A percentile compares a stretch with the other conserved stretches of the same genome.
phyloP scores from a whole-genome alignment of 2,113 vertebrate species.

The Nycticryphes semicollaris region DNA sequence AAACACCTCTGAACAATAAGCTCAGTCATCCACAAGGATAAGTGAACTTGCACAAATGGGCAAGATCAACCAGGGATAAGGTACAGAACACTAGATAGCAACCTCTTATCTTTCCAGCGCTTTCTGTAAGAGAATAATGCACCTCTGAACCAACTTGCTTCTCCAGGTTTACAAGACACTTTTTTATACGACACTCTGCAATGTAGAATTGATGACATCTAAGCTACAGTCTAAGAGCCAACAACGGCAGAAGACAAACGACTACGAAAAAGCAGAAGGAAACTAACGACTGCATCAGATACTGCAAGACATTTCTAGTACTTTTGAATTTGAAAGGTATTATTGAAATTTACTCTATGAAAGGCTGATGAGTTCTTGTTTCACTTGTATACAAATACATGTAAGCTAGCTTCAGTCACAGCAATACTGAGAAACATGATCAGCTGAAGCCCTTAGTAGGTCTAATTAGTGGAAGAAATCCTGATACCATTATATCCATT shows the following conservation, averaged over 20 bases:
- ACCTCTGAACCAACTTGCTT: background rate
- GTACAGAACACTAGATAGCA: background rate
- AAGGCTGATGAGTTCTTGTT: background rate
- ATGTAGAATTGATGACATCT: background rate
- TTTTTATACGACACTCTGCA: background rate
- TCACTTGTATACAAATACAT: background rate
- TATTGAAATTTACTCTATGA: background rate
- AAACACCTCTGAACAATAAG: background rate
- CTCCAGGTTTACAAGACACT: background rate
- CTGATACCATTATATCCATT: background rate
- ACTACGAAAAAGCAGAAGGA: background rate
- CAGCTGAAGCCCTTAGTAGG: background rate
- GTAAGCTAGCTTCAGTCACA: background rate
- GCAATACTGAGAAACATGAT: background rate
- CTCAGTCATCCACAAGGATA: background rate
- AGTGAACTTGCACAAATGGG: background rate
- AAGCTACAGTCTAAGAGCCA: background rate
- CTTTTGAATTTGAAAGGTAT: background rate
- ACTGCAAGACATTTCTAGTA: background rate
- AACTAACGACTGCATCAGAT: background rate
- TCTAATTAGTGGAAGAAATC: slow-evolving; percentile 14
- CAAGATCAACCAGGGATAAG: background rate
- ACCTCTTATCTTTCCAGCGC: background rate
- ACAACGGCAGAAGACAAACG: background rate
- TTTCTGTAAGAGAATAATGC: background rate